Conservation (phyloP, 2,797 vertebrate genomes). For the Neosilurus hyrtlii region DNA sequence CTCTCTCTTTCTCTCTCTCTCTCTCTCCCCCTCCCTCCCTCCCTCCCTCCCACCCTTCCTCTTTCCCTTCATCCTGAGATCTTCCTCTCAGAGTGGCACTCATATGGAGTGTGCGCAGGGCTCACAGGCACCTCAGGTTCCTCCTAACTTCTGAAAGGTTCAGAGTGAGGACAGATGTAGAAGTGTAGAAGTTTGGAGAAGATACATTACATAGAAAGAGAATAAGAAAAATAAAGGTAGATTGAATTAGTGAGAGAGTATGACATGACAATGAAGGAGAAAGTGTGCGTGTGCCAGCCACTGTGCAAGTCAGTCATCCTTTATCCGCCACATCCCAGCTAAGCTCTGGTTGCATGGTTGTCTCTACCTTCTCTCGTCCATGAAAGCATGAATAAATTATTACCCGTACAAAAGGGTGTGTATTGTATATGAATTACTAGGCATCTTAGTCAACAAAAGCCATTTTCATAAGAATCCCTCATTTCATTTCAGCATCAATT, state of each 20-base stretch:
- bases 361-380: constrained; percentile 75
- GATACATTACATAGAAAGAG: neutral
- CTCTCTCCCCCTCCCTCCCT: constrained; percentile 15
- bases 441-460: constrained; percentile 95
- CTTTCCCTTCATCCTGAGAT: constrained; percentile 14
- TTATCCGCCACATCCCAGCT: constrained; percentile 43
- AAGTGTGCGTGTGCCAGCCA: neutral
- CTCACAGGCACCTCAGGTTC: neutral
- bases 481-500: constrained; percentile 99
- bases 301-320: constrained; percentile 29
- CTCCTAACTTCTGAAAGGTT: constrained; percentile 5
- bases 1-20: constrained; percentile 26
- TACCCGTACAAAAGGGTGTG: constrained; percentile 93
- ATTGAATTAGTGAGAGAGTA: constrained; percentile 24
- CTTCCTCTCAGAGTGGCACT: constrained; percentile 11
- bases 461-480: constrained; percentile 99
- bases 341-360: constrained; percentile 39
- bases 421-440: constrained; percentile 99
- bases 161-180: neutral
- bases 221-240: neutral
- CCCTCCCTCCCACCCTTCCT: constrained; percentile 11
- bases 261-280: neutral
- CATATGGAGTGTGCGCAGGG: neutral
- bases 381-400: constrained; percentile 97
- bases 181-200: constrained; percentile 11